Percentiles rank a stretch among this genome's conserved stretches.
These are phyloP conservation scores for Pseudorectes ferrugineus DNA, from an alignment of 2,113 vertebrate species.

Conservation along the genomic window DNA sequence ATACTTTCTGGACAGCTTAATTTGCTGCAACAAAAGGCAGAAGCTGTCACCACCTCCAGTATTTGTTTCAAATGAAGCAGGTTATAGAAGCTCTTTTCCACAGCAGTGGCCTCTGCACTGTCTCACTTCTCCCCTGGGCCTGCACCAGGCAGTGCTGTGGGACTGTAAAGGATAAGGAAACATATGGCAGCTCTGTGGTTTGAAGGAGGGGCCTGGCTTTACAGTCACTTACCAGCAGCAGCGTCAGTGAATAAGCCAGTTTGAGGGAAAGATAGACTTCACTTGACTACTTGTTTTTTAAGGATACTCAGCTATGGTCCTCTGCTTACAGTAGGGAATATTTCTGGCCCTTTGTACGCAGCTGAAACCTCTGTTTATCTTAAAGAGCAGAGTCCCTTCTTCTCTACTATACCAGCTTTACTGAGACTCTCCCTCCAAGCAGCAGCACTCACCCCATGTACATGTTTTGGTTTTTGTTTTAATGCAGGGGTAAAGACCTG, in stretches of 20 bases:
- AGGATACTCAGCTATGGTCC: neutral
- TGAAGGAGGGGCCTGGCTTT: neutral
- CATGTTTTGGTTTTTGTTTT: neutral
- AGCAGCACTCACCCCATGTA: neutral
- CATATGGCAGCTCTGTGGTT: neutral
- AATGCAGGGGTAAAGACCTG: conserved; percentile 83
- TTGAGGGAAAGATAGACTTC: neutral
- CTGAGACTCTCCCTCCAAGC: neutral
- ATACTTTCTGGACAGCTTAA: neutral
- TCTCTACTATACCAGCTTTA: neutral
- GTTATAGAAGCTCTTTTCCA: neutral
- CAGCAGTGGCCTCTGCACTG: neutral
- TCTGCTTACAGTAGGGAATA: neutral
- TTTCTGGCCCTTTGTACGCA: neutral
- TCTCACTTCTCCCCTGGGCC: neutral
- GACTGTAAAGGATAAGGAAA: neutral
- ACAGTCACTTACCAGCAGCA: neutral
- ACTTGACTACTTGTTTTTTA: neutral
- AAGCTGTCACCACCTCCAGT: neutral
- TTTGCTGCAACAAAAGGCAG: neutral
- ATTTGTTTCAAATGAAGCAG: neutral
- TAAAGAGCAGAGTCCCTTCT: neutral
- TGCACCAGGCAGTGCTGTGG: neutral
- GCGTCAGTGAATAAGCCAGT: neutral
- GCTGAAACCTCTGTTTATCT: neutral